Base-by-base conservation (phyloP, 1,140 invertebrate species). In the Drosophila parabipectinata region DNA sequence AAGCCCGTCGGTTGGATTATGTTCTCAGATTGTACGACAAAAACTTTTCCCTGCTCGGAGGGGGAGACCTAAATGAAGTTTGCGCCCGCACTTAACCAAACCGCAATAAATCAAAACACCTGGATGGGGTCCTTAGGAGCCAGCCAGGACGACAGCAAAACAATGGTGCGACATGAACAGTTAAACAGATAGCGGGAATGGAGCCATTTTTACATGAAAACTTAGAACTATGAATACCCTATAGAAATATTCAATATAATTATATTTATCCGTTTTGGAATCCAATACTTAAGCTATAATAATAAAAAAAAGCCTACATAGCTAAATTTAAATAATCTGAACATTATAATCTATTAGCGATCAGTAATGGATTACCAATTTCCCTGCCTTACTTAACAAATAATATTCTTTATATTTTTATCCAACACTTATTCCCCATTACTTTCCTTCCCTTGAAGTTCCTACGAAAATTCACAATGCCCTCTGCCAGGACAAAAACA, bases 31-130 rank as follows among this genome's bases (percentile, higher is more conserved):
- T 41, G 41, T 54, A 51, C 45, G 8, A 59, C 47, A 57, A 74
- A 73, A 74, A 45, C 72, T 74, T 74, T 30, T 7, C 52, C 53
- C n/a, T 30, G 52, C 48, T 75, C 26, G 51, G 34, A 32, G 32
- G 34, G 12, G 12, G 66, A 74, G 58, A 78, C 80, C 77, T 68
- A 82, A 88, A 88, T 87, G 74, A 87, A 82, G 78, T 82, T 80
- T 72, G 60, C 72, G 47, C 64, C 50, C 76, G 78, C 79, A 87
- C 71, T 82, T 87, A 79, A 87, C 83, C 83, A 87, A 87, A 72
- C 71, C 71, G 75, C 83, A 82, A 82, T 87, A 87, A 87, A 87
- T 87, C 82, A 88, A 76, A 88, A 79, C 79, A 87, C 83, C 79
- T 78, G 69, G 62, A 63, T 64, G 61, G 58, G 61, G 54, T 81